Base-by-base conservation (phyloP, 1,140 invertebrate species). In the Phthorimaea operculella region DNA sequence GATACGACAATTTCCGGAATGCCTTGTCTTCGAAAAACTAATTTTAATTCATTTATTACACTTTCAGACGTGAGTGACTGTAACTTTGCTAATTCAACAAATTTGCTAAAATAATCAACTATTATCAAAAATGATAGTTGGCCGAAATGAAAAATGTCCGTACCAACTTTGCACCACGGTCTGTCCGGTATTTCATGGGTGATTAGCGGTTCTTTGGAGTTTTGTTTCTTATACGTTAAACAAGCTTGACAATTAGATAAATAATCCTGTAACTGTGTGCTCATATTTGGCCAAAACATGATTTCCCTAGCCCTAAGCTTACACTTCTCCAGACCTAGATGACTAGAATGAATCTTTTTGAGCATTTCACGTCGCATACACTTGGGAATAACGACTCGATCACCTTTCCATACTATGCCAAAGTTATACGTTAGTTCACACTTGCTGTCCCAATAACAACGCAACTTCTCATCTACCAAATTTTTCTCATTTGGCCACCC, bases 401-500 rank as follows among this genome's bases (percentile, higher is more conserved):
- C n/a, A 18, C 47, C 47, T 21, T 18, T 49, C 47, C 47, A 49
- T 7, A 49, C 47, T 6, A 49, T 49, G 14, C 18, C 47, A 49
- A 18, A 49, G 10, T 17, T 18, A 7, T 7, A 18, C 15, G 18
- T 17, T 21, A 49, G n/a, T 49, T 49, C 47, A 21, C 21, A 14
- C 16, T 14, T 49, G 47, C 15, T 18, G 21, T 49, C 18, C 47
- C 47, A 49, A 49, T 49, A 49, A 10, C 16, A 7, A 9, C 14
- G 16, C 14, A 49, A 17, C 9, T 21, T 21, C 21, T 49, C 9
- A 18, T 8, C 7, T n/a, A n/a, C n/a, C n/a, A n/a, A n/a, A n/a
- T n/a, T n/a, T n/a, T n/a, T n/a, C n/a, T n/a, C n/a, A n/a, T 18
- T 21, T 49, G 47, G 47, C 47, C 47, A 49, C 16, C 47, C 47